Percentiles rank a stretch among this genome's conserved stretches.
Conservation (phyloP, 2,888 invertebrate species). For the Conchocele bisecta region DNA sequence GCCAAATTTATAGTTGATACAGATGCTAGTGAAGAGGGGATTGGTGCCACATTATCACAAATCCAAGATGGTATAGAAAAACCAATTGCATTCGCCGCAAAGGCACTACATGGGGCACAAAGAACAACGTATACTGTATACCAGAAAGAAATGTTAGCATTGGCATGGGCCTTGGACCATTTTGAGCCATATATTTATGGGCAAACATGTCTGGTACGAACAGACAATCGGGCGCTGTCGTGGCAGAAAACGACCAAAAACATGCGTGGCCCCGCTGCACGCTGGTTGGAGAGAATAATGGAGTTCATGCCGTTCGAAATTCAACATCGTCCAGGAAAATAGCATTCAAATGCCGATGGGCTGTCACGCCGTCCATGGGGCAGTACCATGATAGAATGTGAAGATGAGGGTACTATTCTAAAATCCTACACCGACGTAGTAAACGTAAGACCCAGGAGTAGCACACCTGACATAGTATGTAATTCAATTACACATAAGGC, state of each 20-base stretch:
- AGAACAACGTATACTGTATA: slow-evolving; percentile 23
- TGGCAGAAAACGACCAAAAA: slow-evolving; percentile 1
- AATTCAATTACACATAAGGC: too few species aligned
- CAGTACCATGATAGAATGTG: too few species aligned
- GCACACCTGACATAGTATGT: too few species aligned
- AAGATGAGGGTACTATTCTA: neutral
- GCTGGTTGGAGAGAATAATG: slow-evolving; percentile 6
- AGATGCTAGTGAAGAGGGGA: slow-evolving; percentile 31
- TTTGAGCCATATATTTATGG: slow-evolving; percentile 19
- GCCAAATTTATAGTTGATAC: slow-evolving; percentile 25
- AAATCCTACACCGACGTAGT: neutral
- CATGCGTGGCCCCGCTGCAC: neutral
- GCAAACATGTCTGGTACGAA: slow-evolving; percentile 1
- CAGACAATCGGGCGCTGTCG: slow-evolving; percentile 11
- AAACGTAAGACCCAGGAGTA: neutral
- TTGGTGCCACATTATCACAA: slow-evolving; percentile 26
- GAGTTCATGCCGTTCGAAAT: slow-evolving; percentile 5
- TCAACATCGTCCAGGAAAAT: neutral
- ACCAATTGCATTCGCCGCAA: slow-evolving; percentile 19
- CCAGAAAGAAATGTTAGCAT: slow-evolving; percentile 3
- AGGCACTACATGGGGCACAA: slow-evolving; percentile 7
- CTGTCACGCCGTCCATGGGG: slow-evolving; percentile 3
- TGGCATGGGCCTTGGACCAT: slow-evolving; percentile 1
- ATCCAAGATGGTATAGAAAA: slow-evolving; percentile 30
- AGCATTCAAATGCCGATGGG: neutral